A percentile compares a stretch with the other conserved stretches of the same genome.
Conservation (phyloP, 37 sponge, comb jelly and placozoan species). For the Chondrilla cf. caribensis region DNA sequence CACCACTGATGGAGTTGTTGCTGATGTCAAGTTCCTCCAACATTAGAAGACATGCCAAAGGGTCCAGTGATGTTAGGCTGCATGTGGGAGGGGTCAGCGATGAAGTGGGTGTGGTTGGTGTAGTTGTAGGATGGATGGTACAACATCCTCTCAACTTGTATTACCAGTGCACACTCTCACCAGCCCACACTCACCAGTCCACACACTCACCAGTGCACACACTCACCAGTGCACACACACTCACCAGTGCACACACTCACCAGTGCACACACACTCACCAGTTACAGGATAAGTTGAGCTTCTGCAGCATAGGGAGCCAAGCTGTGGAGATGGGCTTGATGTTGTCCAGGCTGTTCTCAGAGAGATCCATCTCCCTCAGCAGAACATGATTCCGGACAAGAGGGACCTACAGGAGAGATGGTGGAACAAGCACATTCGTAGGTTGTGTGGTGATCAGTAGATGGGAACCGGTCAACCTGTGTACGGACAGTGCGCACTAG, state of each 20-base stretch:
- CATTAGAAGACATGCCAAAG: slow-evolving; percentile 37
- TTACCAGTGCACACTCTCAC: no score
- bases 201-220: not conserved
- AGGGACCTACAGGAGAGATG: slow-evolving; percentile 27
- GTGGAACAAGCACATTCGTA: not conserved
- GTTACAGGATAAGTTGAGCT: slow-evolving; percentile 55
- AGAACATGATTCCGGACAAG: slow-evolving; percentile 39
- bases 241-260: not conserved
- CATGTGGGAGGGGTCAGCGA: not conserved
- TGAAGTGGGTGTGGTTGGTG: not conserved
- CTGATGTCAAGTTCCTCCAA: slow-evolving; percentile 41
- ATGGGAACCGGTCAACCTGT: no score
- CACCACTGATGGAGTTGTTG: slow-evolving; percentile 59
- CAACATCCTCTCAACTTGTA: no score
- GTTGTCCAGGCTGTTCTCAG: slow-evolving; percentile 54
- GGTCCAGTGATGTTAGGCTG: slow-evolving; percentile 31
- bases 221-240: not conserved
- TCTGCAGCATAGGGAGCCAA: slow-evolving; percentile 72
- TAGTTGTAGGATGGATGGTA: no score
- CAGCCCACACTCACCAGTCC: no score
- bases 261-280: slow-evolving; percentile 39
- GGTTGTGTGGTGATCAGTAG: not conserved
- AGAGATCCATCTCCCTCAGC: slow-evolving; percentile 49
- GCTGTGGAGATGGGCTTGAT: slow-evolving; percentile 32
- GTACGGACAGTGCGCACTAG: no score